Evolutionary conservation across 1,140 invertebrate genomes (phyloP).

Genomic region (Drosophila lowei): DNA sequence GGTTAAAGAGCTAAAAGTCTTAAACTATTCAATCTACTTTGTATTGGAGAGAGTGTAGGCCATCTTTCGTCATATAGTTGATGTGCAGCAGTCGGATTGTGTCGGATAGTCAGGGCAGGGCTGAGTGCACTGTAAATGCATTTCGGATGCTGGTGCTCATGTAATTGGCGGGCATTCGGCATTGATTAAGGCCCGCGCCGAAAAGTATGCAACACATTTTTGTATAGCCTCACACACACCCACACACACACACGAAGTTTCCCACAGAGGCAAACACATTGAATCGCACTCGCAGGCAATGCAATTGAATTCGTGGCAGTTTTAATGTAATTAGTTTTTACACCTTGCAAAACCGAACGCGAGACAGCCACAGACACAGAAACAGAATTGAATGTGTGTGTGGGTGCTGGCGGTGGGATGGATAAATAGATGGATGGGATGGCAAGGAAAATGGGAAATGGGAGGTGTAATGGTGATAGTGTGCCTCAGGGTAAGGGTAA

Average conservation of each 20-base stretch:
- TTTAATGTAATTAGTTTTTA: conserved; percentile 81
- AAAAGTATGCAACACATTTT: conserved; percentile 64
- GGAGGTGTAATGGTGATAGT: neutral
- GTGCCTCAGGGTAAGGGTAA: neutral
- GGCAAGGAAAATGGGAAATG: conserved; percentile 8
- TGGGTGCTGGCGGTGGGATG: neutral
- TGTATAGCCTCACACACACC: conserved; percentile 21
- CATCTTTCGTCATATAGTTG: no score
- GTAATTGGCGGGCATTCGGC: conserved; percentile 48
- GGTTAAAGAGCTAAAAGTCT: no score
- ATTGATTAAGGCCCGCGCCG: conserved; percentile 67
- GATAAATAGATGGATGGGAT: neutral
- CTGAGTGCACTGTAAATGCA: conserved; percentile 5
- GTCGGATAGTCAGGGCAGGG: no score
- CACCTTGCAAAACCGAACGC: conserved; percentile 66
- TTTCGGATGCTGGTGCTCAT: conserved; percentile 20
- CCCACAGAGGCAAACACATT: conserved; percentile 5
- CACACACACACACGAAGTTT: conserved; percentile 16
- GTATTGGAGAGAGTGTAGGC: no score
- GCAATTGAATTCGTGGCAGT: conserved; percentile 80
- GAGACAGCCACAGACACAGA: conserved; percentile 13
- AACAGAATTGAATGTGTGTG: conserved; percentile 34
- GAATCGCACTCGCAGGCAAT: conserved; percentile 51
- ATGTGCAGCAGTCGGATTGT: neutral
- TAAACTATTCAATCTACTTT: no score